Evolutionary conservation across 2,113 vertebrate species (phyloP).

Genomic region (Syngnathus floridae): DNA sequence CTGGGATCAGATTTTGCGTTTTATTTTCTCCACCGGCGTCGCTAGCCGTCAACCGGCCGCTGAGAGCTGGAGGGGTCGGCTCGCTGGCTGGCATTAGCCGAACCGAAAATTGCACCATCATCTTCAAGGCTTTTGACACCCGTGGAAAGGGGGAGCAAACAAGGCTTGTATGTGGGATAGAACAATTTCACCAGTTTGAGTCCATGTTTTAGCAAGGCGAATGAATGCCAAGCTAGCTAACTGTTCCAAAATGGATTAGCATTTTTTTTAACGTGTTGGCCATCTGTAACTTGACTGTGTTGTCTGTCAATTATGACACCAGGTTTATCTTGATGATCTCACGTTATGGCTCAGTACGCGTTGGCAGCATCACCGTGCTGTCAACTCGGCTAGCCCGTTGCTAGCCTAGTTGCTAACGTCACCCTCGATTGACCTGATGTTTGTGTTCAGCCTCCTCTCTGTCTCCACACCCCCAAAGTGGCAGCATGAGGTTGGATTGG

Average conservation of each 20-base stretch:
- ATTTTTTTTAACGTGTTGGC: background rate
- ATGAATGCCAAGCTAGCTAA: constrained; percentile 10
- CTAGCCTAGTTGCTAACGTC: constrained; percentile 1
- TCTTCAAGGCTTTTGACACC: constrained; percentile 9
- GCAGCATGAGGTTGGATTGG: constrained; percentile 49
- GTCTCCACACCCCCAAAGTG: constrained; percentile 24
- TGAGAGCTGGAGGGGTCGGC: constrained; percentile 16
- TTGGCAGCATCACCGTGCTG: constrained; percentile 24
- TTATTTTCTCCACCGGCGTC: constrained; percentile 22
- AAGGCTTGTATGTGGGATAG: background rate
- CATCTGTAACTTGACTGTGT: too few relatives aligned
- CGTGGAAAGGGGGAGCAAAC: constrained; percentile 13
- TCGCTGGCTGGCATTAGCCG: constrained; percentile 31
- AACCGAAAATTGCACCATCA: constrained; percentile 2
- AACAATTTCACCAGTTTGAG: background rate
- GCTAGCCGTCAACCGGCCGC: constrained; percentile 32
- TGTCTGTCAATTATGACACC: background rate
- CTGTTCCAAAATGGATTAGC: background rate
- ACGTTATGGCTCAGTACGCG: background rate
- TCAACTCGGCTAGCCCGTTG: constrained; percentile 22
- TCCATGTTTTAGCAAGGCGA: background rate
- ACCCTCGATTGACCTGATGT: constrained; percentile 8
- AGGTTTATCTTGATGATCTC: background rate
- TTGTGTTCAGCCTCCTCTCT: constrained; percentile 7
- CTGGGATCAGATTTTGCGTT: constrained; percentile 14